These are phyloP conservation scores for Cuniculus paca DNA, from an alignment of 2,797 vertebrate genomes.

Conservation along the genomic window DNA sequence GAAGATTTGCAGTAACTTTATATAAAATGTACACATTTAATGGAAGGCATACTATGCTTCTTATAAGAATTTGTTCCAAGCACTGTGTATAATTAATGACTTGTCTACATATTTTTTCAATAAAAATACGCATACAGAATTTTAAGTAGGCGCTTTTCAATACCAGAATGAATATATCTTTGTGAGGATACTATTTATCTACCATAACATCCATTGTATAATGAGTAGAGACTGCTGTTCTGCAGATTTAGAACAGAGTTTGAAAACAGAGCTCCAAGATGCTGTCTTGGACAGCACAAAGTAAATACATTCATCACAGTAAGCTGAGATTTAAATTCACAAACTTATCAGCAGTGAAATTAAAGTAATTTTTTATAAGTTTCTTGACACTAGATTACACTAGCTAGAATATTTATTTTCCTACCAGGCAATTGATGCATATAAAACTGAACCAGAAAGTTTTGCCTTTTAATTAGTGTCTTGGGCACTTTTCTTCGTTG, in stretches of 20 bases:
- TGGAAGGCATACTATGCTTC: slow-evolving; percentile 65
- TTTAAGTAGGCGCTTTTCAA: slow-evolving; percentile 84
- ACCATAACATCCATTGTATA: slow-evolving; percentile 71
- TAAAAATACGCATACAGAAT: slow-evolving; percentile 81
- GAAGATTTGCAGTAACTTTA: slow-evolving; percentile 64
- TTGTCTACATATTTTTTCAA: slow-evolving; percentile 83
- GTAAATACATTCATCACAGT: slow-evolving; percentile 63
- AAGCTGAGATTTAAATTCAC: slow-evolving; percentile 43
- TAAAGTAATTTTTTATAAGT: slow-evolving; percentile 54
- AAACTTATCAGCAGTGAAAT: slow-evolving; percentile 65
- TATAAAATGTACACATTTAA: slow-evolving; percentile 73
- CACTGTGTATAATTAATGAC: slow-evolving; percentile 84
- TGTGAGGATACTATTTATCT: slow-evolving; percentile 82
- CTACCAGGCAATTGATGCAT: not conserved
- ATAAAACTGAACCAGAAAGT: slow-evolving; percentile 51
- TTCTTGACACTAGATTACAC: slow-evolving; percentile 22
- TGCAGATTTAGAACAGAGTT: slow-evolving; percentile 71
- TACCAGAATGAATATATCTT: slow-evolving; percentile 76
- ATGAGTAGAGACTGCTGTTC: slow-evolving; percentile 76
- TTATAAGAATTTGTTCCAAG: slow-evolving; percentile 79
- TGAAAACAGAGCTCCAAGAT: slow-evolving; percentile 70
- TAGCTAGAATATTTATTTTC: slow-evolving; percentile 36
- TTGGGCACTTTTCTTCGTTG: too few species aligned
- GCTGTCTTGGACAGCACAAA: slow-evolving; percentile 71
- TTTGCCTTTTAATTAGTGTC: slow-evolving; percentile 42